Evolutionary conservation across 53 echinoderm and acorn worm genomes (phyloP), one percentile per base, ranked within the genome.

Genomic region (Arbacia lixula): DNA sequence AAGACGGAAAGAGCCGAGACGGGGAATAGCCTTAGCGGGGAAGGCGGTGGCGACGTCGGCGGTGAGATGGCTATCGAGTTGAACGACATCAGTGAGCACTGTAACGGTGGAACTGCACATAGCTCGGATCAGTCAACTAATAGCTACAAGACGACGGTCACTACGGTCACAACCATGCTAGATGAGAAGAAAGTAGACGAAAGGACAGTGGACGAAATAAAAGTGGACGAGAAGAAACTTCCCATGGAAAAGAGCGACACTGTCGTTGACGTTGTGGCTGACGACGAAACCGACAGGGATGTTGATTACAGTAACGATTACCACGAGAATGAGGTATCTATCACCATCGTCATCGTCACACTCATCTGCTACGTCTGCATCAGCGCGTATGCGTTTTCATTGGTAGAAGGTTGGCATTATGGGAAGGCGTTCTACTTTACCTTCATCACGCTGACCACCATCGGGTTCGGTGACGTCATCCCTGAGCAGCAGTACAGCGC

Each of bases 371-470:
- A 92, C 75, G 79, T 92, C 24, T 88, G 85, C 35, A 65, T 89
- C 16, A 89, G 92, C 4, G 81, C 95, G 21, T 87, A 57, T 33
- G 12, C 92, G 19, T 87, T 95, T 68, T 26, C 53, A 1, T 46
- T 66, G 17, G 87, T 85, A 6, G 95, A 95, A 50, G 38, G 66
- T 0, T 95, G 95, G 95, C 26, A 56, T 17, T 92, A 66, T 26
- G 90, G 92, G 1, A 89, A 87, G 30, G 89, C 87, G 1, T 57
- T 89, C 4, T 95, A 95, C 71, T 95, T 95, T 76, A 95, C 87
- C 36, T 91, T 92, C 42, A 95, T 95, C 56, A 95, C 95, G 22
- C 66, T 95, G 33, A 92, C 95, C 6, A 95, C 95, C 17, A 91
- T 95, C 35, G 95, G 95, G 3, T 95, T 87, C 61, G 95, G 95